Base-by-base conservation (phyloP, 2,888 invertebrate genomes). In the Luperina nickerlii region DNA sequence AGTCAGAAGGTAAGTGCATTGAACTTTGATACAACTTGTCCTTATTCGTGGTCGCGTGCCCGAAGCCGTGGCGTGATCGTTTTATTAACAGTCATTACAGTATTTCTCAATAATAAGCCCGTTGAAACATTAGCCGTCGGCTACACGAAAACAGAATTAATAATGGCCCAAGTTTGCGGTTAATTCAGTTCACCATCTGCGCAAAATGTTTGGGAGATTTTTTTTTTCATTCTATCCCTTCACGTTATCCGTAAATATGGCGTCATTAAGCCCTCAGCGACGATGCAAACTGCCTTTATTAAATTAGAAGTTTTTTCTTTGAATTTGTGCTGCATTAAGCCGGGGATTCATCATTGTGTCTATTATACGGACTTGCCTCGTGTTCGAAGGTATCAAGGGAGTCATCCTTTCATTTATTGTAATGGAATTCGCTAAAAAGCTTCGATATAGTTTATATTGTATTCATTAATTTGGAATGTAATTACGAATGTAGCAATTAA, bases 31-130 rank as follows among this genome's bases (percentile, higher is more conserved):
- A 90, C 82, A 89, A 90, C 86, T 92, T 90, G 90, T 92, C 89
- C 92, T 91, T 91, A 90, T 91, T 91, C 90, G 91, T 86, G 85
- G 91, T 96, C 92, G 96, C 96, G 96, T 96, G 96, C 91, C 91
- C 88, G 79, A 85, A 85, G 85, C 86, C 86, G 87, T 95, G 87
- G 95, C 96, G 96, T 96, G 96, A 88, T 94, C 94, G 93, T 92
- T 93, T 92, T 93, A 95, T 96, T 95, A 96, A 95, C 94, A 95
- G 94, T 95, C 95, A 96, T 96, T 96, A 96, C 94, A 94, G 94
- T 95, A 96, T 95, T 95, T 95, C 91, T 95, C 95, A 95, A 96
- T 96, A 96, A 95, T 95, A 96, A 95, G 94, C 92, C 91, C 88
- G 88, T 89, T 93, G 94, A 93, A 96, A 95, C 95, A 95, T 96